These are phyloP conservation scores for Synergus gifuensis DNA, from an alignment of 2,888 invertebrate genomes.

Conservation along the genomic window DNA sequence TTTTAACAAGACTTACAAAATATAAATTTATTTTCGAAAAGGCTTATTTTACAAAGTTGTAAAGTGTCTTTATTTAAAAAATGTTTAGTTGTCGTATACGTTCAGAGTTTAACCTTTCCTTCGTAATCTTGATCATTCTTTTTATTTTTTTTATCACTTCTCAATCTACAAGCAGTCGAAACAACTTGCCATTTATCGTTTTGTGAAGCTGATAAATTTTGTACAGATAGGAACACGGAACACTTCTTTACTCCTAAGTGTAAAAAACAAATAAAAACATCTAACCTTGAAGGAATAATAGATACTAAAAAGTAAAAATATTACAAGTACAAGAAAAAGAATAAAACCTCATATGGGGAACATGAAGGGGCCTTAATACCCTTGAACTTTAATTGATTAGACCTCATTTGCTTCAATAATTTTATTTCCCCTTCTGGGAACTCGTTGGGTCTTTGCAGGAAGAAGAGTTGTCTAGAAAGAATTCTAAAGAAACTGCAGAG, in stretches of 20 bases:
- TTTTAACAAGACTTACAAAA: no score
- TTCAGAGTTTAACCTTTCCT: neutral
- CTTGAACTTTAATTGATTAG: constrained; percentile 31
- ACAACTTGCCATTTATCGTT: neutral
- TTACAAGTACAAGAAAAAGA: neutral
- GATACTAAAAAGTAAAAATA: neutral
- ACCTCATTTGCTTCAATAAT: constrained; percentile 34
- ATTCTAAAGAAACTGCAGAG: constrained; percentile 1
- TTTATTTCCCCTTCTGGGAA: constrained; percentile 25
- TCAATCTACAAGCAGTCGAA: neutral
- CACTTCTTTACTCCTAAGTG: neutral
- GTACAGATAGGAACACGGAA: neutral
- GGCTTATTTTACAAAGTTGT: no score
- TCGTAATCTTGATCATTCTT: neutral
- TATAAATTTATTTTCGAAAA: no score
- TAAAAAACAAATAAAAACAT: neutral
- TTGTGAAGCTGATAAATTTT: neutral
- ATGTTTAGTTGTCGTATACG: no score
- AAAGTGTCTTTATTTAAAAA: no score
- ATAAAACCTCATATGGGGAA: neutral
- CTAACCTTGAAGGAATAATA: neutral
- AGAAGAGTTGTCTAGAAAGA: neutral
- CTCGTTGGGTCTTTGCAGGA: neutral
- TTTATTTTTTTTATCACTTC: neutral
- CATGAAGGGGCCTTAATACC: neutral